Conservation (phyloP, 2,113 vertebrate species). For the Pituophis catenifer region DNA sequence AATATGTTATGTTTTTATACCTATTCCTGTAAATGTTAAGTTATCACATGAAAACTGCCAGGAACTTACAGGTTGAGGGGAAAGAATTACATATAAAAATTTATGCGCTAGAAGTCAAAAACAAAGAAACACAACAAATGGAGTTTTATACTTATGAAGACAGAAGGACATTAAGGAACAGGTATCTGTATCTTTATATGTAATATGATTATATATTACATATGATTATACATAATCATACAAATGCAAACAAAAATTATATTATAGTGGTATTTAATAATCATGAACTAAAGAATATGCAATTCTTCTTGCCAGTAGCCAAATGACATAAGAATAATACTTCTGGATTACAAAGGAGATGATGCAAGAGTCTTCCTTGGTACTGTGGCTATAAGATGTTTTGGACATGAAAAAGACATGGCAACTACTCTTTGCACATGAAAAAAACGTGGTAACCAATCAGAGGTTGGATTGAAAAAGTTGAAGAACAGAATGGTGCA, state of each 20-base stretch:
- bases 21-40: slow-evolving; percentile 47
- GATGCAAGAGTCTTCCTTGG: not conserved
- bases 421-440: not conserved
- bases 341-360: not conserved
- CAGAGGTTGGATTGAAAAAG: not conserved
- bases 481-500: not conserved
- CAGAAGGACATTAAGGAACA: not conserved
- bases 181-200: not conserved
- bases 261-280: not conserved
- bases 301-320: not conserved
- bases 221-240: not conserved
- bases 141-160: not conserved
- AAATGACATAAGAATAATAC: not conserved
- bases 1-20: slow-evolving; percentile 49
- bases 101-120: slow-evolving; percentile 43
- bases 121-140: not conserved
- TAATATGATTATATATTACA: not conserved
- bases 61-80: slow-evolving; percentile 39
- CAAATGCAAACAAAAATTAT: not conserved
- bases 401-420: not conserved
- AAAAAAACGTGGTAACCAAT: not conserved
- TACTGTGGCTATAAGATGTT: not conserved
- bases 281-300: not conserved
- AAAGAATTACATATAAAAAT: slow-evolving; percentile 40
- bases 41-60: slow-evolving; percentile 49